phyloP scores from a whole-genome alignment of 2,888 invertebrate species.

The Pseudoips prasinana region DNA sequence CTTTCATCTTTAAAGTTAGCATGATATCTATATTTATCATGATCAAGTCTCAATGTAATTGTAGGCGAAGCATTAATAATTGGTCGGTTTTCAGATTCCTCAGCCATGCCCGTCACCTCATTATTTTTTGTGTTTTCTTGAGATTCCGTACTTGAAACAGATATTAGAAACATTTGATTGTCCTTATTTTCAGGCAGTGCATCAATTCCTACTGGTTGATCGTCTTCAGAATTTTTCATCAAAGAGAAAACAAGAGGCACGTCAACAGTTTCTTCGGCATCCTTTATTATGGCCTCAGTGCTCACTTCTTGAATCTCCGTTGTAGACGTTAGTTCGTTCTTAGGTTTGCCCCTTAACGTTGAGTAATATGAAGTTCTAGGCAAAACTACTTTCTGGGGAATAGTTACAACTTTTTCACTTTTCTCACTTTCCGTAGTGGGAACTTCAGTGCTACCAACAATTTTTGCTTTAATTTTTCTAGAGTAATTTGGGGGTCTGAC shows the following conservation, averaged over 20 bases:
- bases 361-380: conserved; percentile 68
- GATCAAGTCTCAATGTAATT: conserved; percentile 30
- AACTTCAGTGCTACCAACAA: conserved; percentile 39
- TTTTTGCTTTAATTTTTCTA: conserved; percentile 47
- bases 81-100: conserved; percentile 48
- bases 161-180: conserved; percentile 53
- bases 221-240: conserved; percentile 46
- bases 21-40: conserved; percentile 60
- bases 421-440: conserved; percentile 27
- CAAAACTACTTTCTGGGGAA: conserved; percentile 38
- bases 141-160: conserved; percentile 64
- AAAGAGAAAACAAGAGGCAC: conserved; percentile 61
- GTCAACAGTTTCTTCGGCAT: conserved; percentile 48
- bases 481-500: conserved; percentile 54
- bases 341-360: conserved; percentile 48
- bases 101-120: conserved; percentile 43
- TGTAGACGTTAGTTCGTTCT: conserved; percentile 35
- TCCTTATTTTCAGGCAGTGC: conserved; percentile 34
- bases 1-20: conserved; percentile 60
- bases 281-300: conserved; percentile 40
- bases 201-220: conserved; percentile 22
- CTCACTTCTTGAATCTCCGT: conserved; percentile 29
- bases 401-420: conserved; percentile 24
- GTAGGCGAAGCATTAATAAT: conserved; percentile 40
- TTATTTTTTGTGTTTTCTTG: conserved; percentile 51